These are phyloP conservation scores for Noctua comes DNA, from an alignment of 2,888 invertebrate species.

Conservation along the genomic window DNA sequence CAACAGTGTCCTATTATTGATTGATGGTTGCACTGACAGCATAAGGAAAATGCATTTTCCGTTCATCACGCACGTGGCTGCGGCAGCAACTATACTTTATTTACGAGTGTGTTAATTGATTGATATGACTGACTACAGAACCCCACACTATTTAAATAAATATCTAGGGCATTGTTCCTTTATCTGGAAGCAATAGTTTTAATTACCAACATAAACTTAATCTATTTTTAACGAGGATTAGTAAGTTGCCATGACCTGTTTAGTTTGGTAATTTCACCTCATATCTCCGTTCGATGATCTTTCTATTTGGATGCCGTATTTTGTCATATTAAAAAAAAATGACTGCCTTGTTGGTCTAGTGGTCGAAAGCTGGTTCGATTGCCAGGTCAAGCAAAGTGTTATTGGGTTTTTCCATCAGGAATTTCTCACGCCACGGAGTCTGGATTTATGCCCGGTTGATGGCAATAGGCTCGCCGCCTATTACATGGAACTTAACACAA, in stretches of 20 bases:
- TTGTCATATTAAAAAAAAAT: neutral
- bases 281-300: neutral
- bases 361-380: too few relatives aligned
- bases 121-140: slow-evolving; percentile 1
- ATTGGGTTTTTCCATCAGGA: too few relatives aligned
- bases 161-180: neutral
- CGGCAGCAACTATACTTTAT: neutral
- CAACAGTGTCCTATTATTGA: slow-evolving; percentile 20
- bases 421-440: too few relatives aligned
- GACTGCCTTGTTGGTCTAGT: too few relatives aligned
- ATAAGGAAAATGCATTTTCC: slow-evolving; percentile 25
- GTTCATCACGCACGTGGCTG: neutral
- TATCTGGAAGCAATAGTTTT: slow-evolving; percentile 13
- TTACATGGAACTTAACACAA: too few relatives aligned
- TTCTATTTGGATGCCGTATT: neutral
- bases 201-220: slow-evolving; percentile 16
- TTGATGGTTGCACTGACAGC: slow-evolving; percentile 4
- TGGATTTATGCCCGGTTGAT: too few relatives aligned
- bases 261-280: slow-evolving; percentile 6
- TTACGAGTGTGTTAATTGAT: neutral
- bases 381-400: too few relatives aligned
- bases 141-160: neutral
- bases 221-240: slow-evolving; percentile 39
- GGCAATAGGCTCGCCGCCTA: too few relatives aligned
- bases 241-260: slow-evolving; percentile 6